Percentiles rank a stretch among this genome's conserved stretches.
Conservation (phyloP, 2,797 vertebrate genomes). For the Pangasius macronema region DNA sequence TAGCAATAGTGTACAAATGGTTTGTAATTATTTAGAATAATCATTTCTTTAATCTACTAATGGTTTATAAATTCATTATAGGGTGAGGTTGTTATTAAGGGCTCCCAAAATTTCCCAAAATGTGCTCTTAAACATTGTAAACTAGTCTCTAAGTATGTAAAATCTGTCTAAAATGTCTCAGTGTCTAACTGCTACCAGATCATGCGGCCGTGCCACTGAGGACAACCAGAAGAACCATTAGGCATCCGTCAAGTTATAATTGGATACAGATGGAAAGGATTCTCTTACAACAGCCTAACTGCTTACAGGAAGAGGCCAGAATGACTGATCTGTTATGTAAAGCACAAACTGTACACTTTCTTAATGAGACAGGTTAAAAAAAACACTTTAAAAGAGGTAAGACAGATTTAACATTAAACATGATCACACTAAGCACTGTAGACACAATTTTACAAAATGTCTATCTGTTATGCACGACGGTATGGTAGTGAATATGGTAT, state of each 20-base stretch:
- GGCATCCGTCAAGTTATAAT: neutral
- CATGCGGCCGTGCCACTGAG: neutral
- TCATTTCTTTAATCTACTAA: neutral
- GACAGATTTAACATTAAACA: neutral
- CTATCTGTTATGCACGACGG: neutral
- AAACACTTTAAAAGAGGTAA: neutral
- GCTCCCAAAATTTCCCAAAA: neutral
- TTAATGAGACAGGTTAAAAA: neutral
- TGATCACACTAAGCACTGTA: neutral
- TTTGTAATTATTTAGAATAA: neutral
- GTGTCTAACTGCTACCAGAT: neutral
- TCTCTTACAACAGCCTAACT: neutral
- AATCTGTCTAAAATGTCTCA: neutral
- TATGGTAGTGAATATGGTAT: too few species aligned
- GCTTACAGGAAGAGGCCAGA: neutral
- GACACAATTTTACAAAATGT: neutral
- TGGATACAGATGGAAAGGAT: slow-evolving; percentile 9
- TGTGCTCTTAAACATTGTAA: neutral
- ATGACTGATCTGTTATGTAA: neutral
- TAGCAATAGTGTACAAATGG: neutral
- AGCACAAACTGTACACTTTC: neutral
- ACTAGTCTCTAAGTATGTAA: neutral
- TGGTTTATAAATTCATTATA: neutral
- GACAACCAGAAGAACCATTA: neutral
- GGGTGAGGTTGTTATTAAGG: neutral